These are phyloP conservation scores for Strigamia maritima DNA, from an alignment of 2,888 invertebrate genomes.

Conservation along the genomic window DNA sequence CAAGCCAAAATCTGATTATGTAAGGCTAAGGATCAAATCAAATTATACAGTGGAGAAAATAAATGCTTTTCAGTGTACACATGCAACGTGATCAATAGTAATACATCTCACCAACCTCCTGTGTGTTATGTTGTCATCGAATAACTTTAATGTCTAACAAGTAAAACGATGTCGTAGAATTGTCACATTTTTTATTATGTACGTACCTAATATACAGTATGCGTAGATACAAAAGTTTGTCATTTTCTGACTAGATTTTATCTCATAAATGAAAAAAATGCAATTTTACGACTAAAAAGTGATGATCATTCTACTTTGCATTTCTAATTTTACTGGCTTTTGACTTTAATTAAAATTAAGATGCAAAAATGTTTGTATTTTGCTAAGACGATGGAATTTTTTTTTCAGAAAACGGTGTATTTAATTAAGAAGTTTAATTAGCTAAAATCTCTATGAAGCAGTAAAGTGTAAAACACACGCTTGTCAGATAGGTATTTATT, in stretches of 20 bases:
- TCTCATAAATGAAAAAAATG: neutral
- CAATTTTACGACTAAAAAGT: neutral
- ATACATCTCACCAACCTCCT: neutral
- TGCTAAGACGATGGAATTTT: neutral
- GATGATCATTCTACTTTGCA: neutral
- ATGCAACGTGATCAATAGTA: neutral
- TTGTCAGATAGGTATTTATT: slow-evolving; percentile 2
- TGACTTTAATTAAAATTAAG: slow-evolving; percentile 2
- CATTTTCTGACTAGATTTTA: neutral
- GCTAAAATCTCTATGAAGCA: neutral
- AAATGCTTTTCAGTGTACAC: neutral
- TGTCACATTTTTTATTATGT: no score
- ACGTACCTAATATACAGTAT: neutral
- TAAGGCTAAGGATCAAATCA: slow-evolving; percentile 15
- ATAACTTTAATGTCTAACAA: neutral
- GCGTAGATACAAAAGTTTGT: neutral
- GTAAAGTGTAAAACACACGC: neutral
- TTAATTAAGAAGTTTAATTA: slow-evolving; percentile 10
- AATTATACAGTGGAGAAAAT: slow-evolving; percentile 9
- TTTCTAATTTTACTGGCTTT: slow-evolving; percentile 10
- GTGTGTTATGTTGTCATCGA: neutral
- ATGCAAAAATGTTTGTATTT: neutral
- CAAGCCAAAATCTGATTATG: slow-evolving; percentile 15
- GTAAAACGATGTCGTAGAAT: neutral
- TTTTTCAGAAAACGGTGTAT: neutral